phyloP scores from a whole-genome alignment of 2,797 vertebrate species.

The Podarcis lilfordi region DNA sequence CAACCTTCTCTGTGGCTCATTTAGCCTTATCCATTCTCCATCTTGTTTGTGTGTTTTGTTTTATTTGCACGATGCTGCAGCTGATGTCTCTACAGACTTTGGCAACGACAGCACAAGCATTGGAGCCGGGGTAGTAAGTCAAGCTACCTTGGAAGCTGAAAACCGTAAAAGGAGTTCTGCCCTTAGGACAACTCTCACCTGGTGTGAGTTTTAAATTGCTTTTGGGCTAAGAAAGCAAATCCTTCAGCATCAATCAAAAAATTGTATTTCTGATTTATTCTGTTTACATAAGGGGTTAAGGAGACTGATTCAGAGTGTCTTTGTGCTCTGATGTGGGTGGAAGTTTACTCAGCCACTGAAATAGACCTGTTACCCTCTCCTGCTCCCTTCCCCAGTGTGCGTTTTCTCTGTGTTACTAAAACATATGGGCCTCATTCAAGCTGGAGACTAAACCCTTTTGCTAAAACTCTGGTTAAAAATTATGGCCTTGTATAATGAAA shows the following conservation, averaged over 20 bases:
- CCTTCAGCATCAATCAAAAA: constrained; percentile 65
- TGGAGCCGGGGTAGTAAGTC: not conserved
- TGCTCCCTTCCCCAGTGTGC: constrained; percentile 22
- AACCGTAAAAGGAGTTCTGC: constrained; percentile 27
- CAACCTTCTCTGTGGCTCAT: not conserved
- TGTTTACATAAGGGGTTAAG: constrained; percentile 70
- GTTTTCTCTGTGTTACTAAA: constrained; percentile 59
- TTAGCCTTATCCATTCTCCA: not conserved
- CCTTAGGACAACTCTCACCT: constrained; percentile 50
- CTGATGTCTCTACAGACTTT: constrained; percentile 51
- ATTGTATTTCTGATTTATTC: constrained; percentile 68
- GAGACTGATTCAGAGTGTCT: constrained; percentile 50
- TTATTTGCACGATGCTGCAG: not conserved
- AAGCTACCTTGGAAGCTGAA: constrained; percentile 47
- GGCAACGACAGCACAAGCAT: constrained; percentile 32
- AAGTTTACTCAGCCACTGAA: constrained; percentile 68
- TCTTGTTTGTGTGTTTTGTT: not conserved
- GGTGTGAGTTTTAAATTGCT: constrained; percentile 60
- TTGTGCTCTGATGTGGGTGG: constrained; percentile 63
- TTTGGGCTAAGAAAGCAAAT: constrained; percentile 65
- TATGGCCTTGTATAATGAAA: constrained; percentile 81
- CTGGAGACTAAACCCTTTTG: constrained; percentile 68
- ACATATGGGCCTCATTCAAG: constrained; percentile 82
- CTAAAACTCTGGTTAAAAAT: constrained; percentile 71
- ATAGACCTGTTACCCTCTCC: constrained; percentile 65